A percentile compares a stretch with the other conserved stretches of the same genome.
Evolutionary conservation across 2,113 vertebrate genomes (phyloP).

Genomic region (Suricata suricatta): DNA sequence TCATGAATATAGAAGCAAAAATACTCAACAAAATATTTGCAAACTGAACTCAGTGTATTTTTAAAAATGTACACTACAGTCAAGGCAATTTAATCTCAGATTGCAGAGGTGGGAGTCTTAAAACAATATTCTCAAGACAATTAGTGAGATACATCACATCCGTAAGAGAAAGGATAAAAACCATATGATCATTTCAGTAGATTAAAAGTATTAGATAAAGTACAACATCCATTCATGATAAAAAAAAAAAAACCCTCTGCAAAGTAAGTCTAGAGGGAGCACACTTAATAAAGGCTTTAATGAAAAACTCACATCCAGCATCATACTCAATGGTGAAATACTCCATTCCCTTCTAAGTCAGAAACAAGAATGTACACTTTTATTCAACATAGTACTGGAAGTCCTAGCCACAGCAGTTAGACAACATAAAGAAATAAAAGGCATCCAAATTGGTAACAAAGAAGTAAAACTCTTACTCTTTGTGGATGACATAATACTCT

Average conservation of each 20-base stretch:
- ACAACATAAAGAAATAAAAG: not conserved
- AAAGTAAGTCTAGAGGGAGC: not conserved
- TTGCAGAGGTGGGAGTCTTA: not conserved
- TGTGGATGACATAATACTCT: not conserved
- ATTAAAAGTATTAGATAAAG: not conserved
- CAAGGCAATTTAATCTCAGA: not conserved
- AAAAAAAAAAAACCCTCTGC: not conserved
- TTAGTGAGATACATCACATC: not conserved
- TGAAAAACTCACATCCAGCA: not conserved
- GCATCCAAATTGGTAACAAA: not conserved
- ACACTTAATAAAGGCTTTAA: not conserved
- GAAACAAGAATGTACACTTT: not conserved
- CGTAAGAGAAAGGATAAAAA: not conserved
- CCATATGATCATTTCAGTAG: not conserved
- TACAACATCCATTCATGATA: not conserved
- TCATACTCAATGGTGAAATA: not conserved
- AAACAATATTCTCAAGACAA: not conserved
- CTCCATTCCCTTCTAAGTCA: not conserved
- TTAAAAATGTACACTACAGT: not conserved
- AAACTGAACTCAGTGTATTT: not conserved
- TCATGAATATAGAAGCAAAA: not conserved
- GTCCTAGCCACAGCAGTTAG: not conserved
- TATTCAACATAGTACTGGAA: not conserved
- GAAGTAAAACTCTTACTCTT: not conserved
- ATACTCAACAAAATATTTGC: not conserved